Evolutionary conservation across 92 coral and sea anemone species (phyloP).

Genomic region (Phenganax marumi): DNA sequence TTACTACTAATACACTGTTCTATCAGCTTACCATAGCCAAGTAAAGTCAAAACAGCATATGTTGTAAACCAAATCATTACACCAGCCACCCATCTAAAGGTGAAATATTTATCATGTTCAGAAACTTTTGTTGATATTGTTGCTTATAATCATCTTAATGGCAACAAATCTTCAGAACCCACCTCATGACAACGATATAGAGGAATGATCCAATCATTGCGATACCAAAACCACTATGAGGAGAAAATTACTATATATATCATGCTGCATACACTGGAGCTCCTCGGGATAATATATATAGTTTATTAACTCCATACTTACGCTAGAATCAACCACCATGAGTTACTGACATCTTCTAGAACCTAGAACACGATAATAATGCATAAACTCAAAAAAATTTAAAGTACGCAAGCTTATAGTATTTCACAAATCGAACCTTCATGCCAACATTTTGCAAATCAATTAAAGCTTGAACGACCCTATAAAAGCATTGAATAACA

Average conservation of each 20-base stretch:
- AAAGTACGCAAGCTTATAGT: neutral
- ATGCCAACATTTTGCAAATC: conserved; percentile 85
- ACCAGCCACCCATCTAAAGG: conserved; percentile 88
- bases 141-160: neutral
- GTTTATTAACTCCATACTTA: conserved; percentile 38
- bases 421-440: conserved; percentile 57
- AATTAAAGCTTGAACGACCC: conserved; percentile 83
- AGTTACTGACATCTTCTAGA: conserved; percentile 82
- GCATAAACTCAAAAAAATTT: neutral
- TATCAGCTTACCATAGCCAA: conserved; percentile 76
- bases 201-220: conserved; percentile 91
- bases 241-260: neutral
- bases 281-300: neutral
- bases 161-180: neutral
- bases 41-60: conserved; percentile 78
- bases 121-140: neutral
- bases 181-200: conserved; percentile 92
- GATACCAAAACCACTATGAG: conserved; percentile 83
- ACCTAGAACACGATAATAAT: conserved; percentile 52
- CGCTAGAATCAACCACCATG: conserved; percentile 94
- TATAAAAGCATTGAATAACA: conserved; percentile 14
- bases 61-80: conserved; percentile 87
- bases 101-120: neutral
- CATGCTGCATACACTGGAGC: neutral
- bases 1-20: neutral